A percentile compares a stretch with the other conserved stretches of the same genome.
phyloP scores from a whole-genome alignment of 2,888 invertebrate species.

The Eupithecia inturbata region DNA sequence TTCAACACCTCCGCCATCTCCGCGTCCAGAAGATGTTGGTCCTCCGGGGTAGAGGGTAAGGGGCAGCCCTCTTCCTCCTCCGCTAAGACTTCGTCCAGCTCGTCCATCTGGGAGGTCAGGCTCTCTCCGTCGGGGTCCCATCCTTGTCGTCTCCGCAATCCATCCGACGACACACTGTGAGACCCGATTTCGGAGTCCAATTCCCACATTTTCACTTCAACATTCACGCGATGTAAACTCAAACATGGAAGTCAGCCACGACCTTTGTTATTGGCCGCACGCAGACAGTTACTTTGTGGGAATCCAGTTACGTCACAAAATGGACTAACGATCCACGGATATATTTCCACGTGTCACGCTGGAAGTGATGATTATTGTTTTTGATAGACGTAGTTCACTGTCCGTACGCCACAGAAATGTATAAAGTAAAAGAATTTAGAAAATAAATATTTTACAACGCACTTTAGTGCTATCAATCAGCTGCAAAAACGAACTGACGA shows the following conservation, averaged over 20 bases:
- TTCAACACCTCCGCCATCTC: constrained; percentile 95
- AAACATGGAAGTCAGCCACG: constrained; percentile 66
- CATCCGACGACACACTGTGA: constrained; percentile 77
- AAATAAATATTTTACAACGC: constrained; percentile 23
- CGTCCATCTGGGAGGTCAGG: constrained; percentile 79
- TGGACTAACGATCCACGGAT: constrained; percentile 40
- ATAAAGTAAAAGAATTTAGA: constrained; percentile 15
- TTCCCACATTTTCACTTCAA: constrained; percentile 77
- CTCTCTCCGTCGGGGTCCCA: constrained; percentile 81
- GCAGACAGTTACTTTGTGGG: constrained; percentile 63
- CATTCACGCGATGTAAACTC: constrained; percentile 56
- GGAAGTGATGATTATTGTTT: background rate
- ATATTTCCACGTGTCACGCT: constrained; percentile 17
- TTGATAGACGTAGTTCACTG: constrained; percentile 13
- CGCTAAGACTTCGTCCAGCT: constrained; percentile 85
- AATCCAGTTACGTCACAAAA: constrained; percentile 79
- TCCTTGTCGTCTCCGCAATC: constrained; percentile 78
- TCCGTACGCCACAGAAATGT: constrained; percentile 42
- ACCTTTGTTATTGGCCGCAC: constrained; percentile 62
- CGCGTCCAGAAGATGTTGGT: constrained; percentile 91
- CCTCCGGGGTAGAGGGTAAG: constrained; percentile 93
- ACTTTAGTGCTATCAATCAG: constrained; percentile 39
- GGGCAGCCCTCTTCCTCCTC: constrained; percentile 94
- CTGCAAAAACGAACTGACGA: constrained; percentile 46
- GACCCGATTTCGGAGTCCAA: constrained; percentile 76